Base-by-base conservation (phyloP, 2,797 vertebrate genomes). In the Hirundo rustica region DNA sequence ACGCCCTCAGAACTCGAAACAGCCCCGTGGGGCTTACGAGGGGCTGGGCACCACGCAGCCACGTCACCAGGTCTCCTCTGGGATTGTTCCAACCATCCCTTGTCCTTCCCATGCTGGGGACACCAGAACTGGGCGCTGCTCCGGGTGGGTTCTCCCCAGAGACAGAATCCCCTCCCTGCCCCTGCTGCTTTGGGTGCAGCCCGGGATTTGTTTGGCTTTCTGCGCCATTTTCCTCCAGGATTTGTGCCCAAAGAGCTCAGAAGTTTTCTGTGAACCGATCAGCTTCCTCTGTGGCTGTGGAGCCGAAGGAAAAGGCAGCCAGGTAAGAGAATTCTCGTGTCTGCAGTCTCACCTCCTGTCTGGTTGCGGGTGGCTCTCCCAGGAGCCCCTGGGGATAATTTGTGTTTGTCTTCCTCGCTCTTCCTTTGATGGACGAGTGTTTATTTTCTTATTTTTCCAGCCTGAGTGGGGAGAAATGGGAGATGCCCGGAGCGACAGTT, bases 381-480 rank as follows among this genome's bases (percentile, higher is more conserved):
- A 78, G 60, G 47, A 71, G 16, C 22, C 36, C 23, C 34, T 23
- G 18, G 9, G 30, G 42, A 42, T 71, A 61, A 88, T 89, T 80
- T 60, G 36, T 76, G 58, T 51, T 42, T 54, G 40, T 42, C 66
- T 73, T 57, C 16, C 55, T 42, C 76, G 83, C 58, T 53, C 47
- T 84, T 57, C 60, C 60, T 93, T 84, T 96, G 79, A 91, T n/a
- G 27, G 64, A 18, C 50, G 57, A 53, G 48, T 71, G 47, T 84
- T 93, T 95, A 29, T 91, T 87, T 90, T 78, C 54, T 66, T 83
- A 1, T 87, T 90, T 90, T 94, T 72, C 88, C 42, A 87, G 42
- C 34, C 30, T 16, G 53, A 82, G 21, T 1, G 1, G 22, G 65
- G 18, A 93, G 88, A 78, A 77, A 29, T 54, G 78, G 80, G 82